phyloP scores from a whole-genome alignment of 2,888 invertebrate genomes.

The Proisotoma minuta region DNA sequence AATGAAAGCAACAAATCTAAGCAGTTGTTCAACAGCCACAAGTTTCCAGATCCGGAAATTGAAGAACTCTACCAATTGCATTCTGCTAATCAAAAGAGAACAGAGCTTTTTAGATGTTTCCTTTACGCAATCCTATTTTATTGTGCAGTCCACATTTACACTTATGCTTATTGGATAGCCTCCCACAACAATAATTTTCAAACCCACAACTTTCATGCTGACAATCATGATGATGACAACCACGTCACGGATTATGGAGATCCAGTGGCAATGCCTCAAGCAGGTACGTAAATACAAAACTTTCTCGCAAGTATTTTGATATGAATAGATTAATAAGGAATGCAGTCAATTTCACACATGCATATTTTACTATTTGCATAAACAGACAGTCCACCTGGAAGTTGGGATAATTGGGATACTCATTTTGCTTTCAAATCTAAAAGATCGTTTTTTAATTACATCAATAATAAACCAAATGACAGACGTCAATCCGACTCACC shows the following conservation, averaged over 20 bases:
- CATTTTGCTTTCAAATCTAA: slow-evolving; percentile 4
- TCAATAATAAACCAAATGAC: too few species aligned
- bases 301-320: too few species aligned
- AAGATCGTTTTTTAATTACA: not conserved
- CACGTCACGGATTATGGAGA: slow-evolving; percentile 2
- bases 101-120: slow-evolving; percentile 45
- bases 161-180: slow-evolving; percentile 24
- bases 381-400: not conserved
- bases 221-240: slow-evolving; percentile 1
- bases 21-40: slow-evolving; percentile 38
- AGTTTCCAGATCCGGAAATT: slow-evolving; percentile 47
- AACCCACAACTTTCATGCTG: not conserved
- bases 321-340: too few species aligned
- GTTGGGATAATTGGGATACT: slow-evolving; percentile 1
- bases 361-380: too few species aligned
- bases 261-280: slow-evolving; percentile 14
- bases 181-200: slow-evolving; percentile 5
- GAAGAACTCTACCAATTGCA: slow-evolving; percentile 46
- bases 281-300: too few species aligned
- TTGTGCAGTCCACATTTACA: slow-evolving; percentile 36
- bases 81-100: slow-evolving; percentile 45
- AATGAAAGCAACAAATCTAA: slow-evolving; percentile 33
- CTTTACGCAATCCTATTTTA: slow-evolving; percentile 46
- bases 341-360: too few species aligned
- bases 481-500: too few species aligned